phyloP scores from a whole-genome alignment of 2,888 invertebrate genomes.

The Drosophila colorata region DNA sequence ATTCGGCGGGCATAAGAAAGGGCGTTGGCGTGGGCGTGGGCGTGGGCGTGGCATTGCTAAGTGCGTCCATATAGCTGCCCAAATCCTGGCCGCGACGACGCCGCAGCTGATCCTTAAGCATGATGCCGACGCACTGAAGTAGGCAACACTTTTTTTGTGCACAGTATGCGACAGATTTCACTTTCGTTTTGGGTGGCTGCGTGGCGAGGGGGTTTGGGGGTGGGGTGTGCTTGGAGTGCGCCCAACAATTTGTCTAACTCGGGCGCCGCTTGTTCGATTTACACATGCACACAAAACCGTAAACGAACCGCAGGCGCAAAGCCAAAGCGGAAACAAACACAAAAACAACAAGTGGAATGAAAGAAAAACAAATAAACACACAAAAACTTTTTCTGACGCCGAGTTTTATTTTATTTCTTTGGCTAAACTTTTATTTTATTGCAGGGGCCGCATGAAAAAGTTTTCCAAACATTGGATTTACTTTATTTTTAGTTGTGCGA shows the following conservation, averaged over 20 bases:
- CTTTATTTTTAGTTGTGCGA: constrained; percentile 43
- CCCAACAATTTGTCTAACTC: constrained; percentile 60
- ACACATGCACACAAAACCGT: constrained; percentile 37
- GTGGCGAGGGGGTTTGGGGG: too few species aligned
- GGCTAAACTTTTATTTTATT: constrained; percentile 70
- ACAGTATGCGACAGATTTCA: constrained; percentile 57
- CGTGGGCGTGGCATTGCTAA: constrained; percentile 43
- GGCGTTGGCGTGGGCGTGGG: constrained; percentile 40
- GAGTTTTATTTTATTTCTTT: constrained; percentile 44
- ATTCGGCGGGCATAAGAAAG: constrained; percentile 90
- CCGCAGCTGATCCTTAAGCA: constrained; percentile 68
- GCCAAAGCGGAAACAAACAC: not conserved
- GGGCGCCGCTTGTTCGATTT: constrained; percentile 55
- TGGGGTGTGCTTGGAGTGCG: constrained; percentile 7
- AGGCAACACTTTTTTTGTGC: constrained; percentile 53
- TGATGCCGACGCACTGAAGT: constrained; percentile 47
- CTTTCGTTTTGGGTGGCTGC: constrained; percentile 39
- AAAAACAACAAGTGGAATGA: constrained; percentile 27
- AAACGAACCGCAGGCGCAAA: constrained; percentile 20
- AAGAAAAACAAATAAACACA: constrained; percentile 23
- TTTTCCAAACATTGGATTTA: constrained; percentile 37
- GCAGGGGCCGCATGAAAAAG: constrained; percentile 47
- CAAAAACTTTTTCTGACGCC: constrained; percentile 42
- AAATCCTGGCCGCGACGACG: constrained; percentile 54
- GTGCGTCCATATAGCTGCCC: constrained; percentile 53